phyloP scores from a whole-genome alignment of 2,888 invertebrate genomes.

The Chloroclystis v-ata region DNA sequence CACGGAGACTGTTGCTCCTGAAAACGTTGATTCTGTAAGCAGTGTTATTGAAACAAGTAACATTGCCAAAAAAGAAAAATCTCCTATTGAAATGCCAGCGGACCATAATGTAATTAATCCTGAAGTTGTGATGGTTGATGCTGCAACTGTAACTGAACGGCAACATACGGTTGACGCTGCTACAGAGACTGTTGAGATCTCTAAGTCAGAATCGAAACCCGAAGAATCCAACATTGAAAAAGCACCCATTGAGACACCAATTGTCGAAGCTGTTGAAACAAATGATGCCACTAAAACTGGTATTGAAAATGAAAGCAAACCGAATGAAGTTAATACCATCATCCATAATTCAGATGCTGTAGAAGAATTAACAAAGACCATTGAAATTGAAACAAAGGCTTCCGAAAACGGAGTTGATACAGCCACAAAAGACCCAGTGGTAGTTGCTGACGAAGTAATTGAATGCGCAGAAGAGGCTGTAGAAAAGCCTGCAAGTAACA shows the following conservation, averaged over 20 bases:
- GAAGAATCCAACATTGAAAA: neutral
- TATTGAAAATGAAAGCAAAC: no score
- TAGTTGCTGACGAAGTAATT: constrained; percentile 33
- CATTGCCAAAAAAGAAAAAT: neutral
- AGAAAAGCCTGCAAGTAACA: constrained; percentile 39
- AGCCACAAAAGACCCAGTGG: constrained; percentile 23
- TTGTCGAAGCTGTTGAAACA: neutral
- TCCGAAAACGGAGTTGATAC: constrained; percentile 27
- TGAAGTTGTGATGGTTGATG: constrained; percentile 14
- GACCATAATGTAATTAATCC: neutral
- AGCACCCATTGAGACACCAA: neutral
- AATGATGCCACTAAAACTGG: neutral
- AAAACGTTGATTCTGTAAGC: neutral
- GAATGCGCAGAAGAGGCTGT: constrained; percentile 41
- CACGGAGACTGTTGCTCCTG: neutral
- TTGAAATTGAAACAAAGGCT: no score
- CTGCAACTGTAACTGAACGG: constrained; percentile 10
- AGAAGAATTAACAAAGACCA: no score
- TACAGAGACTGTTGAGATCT: constrained; percentile 11
- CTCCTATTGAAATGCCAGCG: neutral
- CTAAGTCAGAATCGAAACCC: neutral
- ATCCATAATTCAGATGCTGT: no score
- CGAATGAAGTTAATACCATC: no score
- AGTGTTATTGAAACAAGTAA: neutral
- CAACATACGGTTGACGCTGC: constrained; percentile 8